A percentile compares a stretch with the other conserved stretches of the same genome.
Evolutionary conservation across 2,888 invertebrate species (phyloP).

Genomic region (Eupithecia exiguata): DNA sequence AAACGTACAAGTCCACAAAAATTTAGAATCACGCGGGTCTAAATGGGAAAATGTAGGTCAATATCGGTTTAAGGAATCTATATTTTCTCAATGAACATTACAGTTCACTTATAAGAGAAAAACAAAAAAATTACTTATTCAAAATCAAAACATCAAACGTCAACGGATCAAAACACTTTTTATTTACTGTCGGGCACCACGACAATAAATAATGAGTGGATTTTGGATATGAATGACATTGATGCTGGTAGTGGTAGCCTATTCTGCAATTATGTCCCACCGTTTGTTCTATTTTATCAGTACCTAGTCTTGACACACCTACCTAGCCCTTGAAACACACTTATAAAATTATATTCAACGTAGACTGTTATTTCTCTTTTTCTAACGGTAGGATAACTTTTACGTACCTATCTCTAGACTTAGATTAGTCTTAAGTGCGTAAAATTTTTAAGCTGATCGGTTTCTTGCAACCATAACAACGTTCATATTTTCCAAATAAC

Average conservation of each 20-base stretch:
- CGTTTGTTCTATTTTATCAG: neutral
- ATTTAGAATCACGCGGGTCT: neutral
- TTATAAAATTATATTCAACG: neutral
- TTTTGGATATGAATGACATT: neutral
- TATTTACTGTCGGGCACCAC: neutral
- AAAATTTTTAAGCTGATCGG: neutral
- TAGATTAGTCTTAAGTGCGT: neutral
- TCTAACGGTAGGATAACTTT: neutral
- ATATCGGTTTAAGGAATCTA: no score
- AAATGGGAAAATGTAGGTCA: neutral
- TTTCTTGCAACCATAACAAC: neutral
- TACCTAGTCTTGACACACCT: neutral
- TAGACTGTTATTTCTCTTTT: neutral
- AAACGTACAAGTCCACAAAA: neutral
- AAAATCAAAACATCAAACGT: neutral
- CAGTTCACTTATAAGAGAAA: no score
- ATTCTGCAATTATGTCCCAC: neutral
- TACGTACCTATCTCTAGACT: neutral
- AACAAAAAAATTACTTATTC: no score
- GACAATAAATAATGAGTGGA: no score
- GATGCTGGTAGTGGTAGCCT: neutral
- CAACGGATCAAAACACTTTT: neutral
- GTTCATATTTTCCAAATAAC: neutral
- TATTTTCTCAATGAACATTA: no score
- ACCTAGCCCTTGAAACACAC: neutral